Evolutionary conservation across 2,888 invertebrate genomes (phyloP).

Genomic region (Agriopis marginaria): DNA sequence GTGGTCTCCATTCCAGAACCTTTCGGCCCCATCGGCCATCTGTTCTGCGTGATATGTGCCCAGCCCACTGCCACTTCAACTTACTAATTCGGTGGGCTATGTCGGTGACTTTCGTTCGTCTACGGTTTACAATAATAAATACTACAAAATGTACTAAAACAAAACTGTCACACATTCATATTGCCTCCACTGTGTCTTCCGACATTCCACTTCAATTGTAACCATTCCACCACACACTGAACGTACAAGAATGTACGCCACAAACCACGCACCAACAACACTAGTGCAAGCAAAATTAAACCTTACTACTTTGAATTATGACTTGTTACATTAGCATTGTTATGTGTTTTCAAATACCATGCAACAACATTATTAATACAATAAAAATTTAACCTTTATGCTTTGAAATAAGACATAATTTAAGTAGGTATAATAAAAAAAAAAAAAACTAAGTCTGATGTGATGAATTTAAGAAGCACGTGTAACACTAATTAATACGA

Average conservation of each 20-base stretch:
- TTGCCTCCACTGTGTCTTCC: slow-evolving; percentile 3
- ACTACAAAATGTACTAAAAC: no score
- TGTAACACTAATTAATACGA: not conserved
- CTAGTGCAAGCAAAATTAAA: not conserved
- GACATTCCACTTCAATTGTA: slow-evolving; percentile 34
- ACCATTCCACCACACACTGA: slow-evolving; percentile 25
- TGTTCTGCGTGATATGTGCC: no score
- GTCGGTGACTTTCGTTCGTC: no score
- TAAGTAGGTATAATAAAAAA: no score
- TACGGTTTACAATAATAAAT: no score
- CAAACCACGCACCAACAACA: not conserved
- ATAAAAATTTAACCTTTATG: not conserved
- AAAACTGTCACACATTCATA: not conserved
- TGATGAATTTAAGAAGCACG: no score
- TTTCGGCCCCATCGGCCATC: no score
- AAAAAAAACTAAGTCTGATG: no score
- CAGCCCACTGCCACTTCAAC: no score
- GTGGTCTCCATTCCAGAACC: no score
- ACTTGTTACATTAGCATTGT: not conserved
- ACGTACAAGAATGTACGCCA: not conserved
- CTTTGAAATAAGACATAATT: not conserved
- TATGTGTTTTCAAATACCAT: not conserved
- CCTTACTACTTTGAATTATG: not conserved
- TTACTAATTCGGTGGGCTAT: no score
- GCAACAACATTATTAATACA: not conserved